phyloP scores from a whole-genome alignment of 2,113 vertebrate genomes.

The Lates calcarifer region DNA sequence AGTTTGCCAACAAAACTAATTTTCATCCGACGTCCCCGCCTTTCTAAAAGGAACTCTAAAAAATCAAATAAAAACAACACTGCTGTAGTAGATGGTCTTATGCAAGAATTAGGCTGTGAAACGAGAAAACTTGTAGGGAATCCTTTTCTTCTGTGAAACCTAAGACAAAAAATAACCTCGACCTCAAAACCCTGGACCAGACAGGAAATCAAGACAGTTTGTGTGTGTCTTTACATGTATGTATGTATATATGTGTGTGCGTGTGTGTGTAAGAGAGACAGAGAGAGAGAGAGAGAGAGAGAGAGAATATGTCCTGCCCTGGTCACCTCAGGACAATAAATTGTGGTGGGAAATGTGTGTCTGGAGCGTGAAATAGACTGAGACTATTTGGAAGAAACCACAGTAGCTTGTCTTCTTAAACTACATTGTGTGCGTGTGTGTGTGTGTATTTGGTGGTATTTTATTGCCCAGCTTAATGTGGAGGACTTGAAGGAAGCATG shows the following conservation, averaged over 20 bases:
- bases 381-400: conserved; percentile 71
- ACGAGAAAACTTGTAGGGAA: neutral
- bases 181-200: conserved; percentile 17
- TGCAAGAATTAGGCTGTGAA: conserved; percentile 17
- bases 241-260: neutral
- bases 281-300: neutral
- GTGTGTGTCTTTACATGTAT: neutral
- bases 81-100: neutral
- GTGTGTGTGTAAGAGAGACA: neutral
- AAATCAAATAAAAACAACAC: conserved; percentile 22
- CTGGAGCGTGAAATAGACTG: conserved; percentile 71
- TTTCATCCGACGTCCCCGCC: neutral
- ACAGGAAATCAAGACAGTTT: conserved; percentile 19
- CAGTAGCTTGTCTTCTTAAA: conserved; percentile 27
- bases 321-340: conserved; percentile 53
- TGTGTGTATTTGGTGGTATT: conserved; percentile 44
- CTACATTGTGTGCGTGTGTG: conserved; percentile 30
- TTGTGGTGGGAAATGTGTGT: conserved; percentile 69
- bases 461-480: conserved; percentile 66
- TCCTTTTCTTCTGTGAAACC: conserved; percentile 5
- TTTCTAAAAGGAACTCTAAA: conserved; percentile 8
- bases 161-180: conserved; percentile 15
- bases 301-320: conserved; percentile 2
- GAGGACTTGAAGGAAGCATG: conserved; percentile 61
- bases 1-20: neutral